phyloP scores from a whole-genome alignment of 2,888 invertebrate species.

The Phrixothrix hirtus region DNA sequence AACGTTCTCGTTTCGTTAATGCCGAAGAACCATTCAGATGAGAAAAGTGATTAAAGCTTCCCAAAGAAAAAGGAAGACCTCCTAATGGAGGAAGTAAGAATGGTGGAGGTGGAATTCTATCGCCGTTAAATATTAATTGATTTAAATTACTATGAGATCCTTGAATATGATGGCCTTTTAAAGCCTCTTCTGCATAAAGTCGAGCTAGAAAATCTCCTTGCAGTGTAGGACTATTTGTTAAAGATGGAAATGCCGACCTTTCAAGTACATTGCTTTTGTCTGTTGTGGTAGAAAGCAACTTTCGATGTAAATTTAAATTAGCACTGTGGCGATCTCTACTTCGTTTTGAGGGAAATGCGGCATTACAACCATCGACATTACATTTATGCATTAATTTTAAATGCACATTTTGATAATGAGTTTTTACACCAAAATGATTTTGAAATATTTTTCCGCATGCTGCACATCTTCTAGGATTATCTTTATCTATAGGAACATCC shows the following conservation, averaged over 20 bases:
- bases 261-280: slow-evolving; percentile 57
- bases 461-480: slow-evolving; percentile 88
- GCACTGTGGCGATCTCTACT: slow-evolving; percentile 91
- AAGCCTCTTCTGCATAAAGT: slow-evolving; percentile 74
- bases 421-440: slow-evolving; percentile 90
- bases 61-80: slow-evolving; percentile 60
- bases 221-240: slow-evolving; percentile 65
- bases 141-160: slow-evolving; percentile 56
- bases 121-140: slow-evolving; percentile 58
- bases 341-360: slow-evolving; percentile 90
- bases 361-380: slow-evolving; percentile 91
- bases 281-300: slow-evolving; percentile 75
- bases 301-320: slow-evolving; percentile 88
- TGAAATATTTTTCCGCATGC: slow-evolving; percentile 93
- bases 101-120: slow-evolving; percentile 61
- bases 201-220: slow-evolving; percentile 81
- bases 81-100: slow-evolving; percentile 64
- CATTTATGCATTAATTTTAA: slow-evolving; percentile 95
- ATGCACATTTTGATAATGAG: slow-evolving; percentile 94
- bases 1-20: slow-evolving; percentile 51
- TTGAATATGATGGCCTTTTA: slow-evolving; percentile 59
- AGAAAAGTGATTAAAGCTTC: slow-evolving; percentile 52
- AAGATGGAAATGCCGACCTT: slow-evolving; percentile 60
- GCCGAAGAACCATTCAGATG: slow-evolving; percentile 55
- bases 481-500: slow-evolving; percentile 89